Percentiles rank a stretch among this genome's conserved stretches.
phyloP scores from a whole-genome alignment of 2,797 vertebrate species.

The Calcarius lapponicus region DNA sequence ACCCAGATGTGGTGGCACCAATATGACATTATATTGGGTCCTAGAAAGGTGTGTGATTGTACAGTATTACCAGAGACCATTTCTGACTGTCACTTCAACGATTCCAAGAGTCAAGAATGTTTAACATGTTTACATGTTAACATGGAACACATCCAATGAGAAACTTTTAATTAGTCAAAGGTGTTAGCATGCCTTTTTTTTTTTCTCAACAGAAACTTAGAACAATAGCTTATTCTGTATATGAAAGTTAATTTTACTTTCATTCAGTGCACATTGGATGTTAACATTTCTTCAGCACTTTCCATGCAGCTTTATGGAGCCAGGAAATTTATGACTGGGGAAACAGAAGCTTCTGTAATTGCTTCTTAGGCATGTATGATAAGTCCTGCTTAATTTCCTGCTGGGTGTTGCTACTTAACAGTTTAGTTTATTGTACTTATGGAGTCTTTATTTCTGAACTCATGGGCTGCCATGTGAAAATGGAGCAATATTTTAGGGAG shows the following conservation, averaged over 20 bases:
- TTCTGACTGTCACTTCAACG: background rate
- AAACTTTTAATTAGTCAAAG: background rate
- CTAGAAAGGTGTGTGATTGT: background rate
- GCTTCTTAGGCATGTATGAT: conserved; percentile 18
- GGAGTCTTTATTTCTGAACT: conserved; percentile 16
- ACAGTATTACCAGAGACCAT: background rate
- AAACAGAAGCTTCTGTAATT: conserved; percentile 53
- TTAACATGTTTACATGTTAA: too few species aligned
- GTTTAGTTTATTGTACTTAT: background rate
- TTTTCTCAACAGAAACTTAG: background rate
- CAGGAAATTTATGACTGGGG: conserved; percentile 1
- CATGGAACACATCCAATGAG: background rate
- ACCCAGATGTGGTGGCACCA: background rate
- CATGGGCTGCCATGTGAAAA: background rate
- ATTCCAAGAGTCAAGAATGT: background rate
- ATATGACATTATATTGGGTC: background rate
- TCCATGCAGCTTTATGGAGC: background rate
- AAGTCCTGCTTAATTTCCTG: conserved; percentile 54
- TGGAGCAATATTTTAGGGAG: background rate
- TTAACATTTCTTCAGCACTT: conserved; percentile 1
- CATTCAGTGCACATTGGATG: background rate
- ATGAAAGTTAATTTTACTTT: conserved; percentile 24
- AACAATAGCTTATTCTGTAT: background rate
- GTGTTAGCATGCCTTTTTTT: background rate
- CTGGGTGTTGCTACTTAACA: background rate